These are phyloP conservation scores for Strigops habroptila DNA, from an alignment of 2,113 vertebrate genomes.

Conservation along the genomic window DNA sequence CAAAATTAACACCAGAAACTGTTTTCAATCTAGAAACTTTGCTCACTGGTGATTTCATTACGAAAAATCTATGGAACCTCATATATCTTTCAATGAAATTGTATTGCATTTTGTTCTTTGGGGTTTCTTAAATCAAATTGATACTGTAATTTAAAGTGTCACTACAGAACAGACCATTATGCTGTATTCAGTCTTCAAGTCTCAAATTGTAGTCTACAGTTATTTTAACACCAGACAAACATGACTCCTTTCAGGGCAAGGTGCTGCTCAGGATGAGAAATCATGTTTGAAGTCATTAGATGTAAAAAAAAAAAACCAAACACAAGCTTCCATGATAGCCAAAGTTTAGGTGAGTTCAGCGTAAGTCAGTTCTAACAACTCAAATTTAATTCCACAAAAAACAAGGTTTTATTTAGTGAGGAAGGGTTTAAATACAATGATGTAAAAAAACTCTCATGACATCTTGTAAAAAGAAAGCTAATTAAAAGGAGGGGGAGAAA, in stretches of 20 bases:
- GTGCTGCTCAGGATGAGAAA: neutral
- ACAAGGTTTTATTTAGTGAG: neutral
- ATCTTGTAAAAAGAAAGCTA: neutral
- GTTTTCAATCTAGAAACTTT: neutral
- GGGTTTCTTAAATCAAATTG: neutral
- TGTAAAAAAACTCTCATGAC: fast-evolving
- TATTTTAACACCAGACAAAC: neutral
- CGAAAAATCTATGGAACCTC: neutral
- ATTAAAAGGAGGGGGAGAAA: fast-evolving
- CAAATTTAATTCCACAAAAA: neutral
- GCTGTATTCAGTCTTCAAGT: neutral
- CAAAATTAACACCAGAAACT: neutral
- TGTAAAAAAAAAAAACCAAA: neutral
- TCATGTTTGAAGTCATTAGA: neutral
- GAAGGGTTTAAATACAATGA: neutral
- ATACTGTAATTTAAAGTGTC: neutral
- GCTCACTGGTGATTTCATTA: neutral
- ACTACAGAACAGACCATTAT: neutral
- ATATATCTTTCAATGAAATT: neutral
- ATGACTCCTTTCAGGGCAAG: neutral
- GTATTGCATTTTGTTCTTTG: neutral
- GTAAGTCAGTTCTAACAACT: neutral
- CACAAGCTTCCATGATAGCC: neutral
- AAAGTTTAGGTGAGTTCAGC: neutral
- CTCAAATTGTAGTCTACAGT: neutral